These are phyloP conservation scores for Eurytoma adleriae DNA, from an alignment of 2,888 invertebrate species.

Conservation along the genomic window DNA sequence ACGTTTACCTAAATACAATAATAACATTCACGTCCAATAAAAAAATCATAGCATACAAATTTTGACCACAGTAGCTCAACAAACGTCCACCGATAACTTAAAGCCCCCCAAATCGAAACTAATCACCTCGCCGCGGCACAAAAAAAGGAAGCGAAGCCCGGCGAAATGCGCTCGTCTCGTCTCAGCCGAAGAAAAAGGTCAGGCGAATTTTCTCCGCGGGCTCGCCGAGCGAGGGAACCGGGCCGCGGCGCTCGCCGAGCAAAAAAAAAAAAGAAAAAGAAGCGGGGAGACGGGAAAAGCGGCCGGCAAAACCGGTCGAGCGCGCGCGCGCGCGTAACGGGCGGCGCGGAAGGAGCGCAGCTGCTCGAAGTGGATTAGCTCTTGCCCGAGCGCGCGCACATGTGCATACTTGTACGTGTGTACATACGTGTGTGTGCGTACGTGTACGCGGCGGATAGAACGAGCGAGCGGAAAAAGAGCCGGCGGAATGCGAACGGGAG, in stretches of 20 bases:
- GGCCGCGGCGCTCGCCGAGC: conserved; percentile 3
- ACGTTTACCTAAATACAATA: too few species aligned
- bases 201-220: conserved; percentile 6
- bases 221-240: conserved; percentile 9
- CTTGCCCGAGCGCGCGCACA: background rate
- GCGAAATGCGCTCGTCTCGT: too few species aligned
- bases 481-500: conserved; percentile 42
- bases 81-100: too few species aligned
- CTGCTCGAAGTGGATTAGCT: conserved; percentile 34
- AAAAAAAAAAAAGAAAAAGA: conserved; percentile 22
- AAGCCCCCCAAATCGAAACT: too few species aligned
- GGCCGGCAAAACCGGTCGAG: conserved; percentile 45
- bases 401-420: background rate
- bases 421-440: background rate
- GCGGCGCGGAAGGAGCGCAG: conserved; percentile 9
- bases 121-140: too few species aligned
- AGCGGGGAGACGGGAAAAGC: conserved; percentile 48
- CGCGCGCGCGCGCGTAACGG: conserved; percentile 24
- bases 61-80: too few species aligned
- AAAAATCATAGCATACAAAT: too few species aligned
- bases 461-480: conserved; percentile 38
- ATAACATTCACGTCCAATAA: too few species aligned
- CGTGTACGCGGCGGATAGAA: background rate
- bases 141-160: too few species aligned
- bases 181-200: background rate